Base-by-base conservation (phyloP, 1,140 invertebrate species). In the Cylas formicarius region DNA sequence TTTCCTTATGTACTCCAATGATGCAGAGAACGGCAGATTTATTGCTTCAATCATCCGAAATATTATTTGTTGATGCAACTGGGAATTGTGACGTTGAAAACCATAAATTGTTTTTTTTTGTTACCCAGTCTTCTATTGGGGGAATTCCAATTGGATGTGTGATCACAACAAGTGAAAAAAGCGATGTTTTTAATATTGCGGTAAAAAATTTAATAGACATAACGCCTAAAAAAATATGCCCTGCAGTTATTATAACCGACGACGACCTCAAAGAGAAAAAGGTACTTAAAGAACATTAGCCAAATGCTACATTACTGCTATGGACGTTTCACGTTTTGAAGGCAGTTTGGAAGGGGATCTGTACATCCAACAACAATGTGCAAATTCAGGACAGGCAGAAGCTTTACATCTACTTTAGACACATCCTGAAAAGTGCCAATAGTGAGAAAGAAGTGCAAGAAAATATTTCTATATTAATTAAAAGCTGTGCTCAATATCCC, bases 41-140 rank as follows among this genome's bases (percentile, higher is more conserved):
- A 4, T 20, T 45, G 32, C 22, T 32, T 14, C 44, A 46, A 13
- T 13, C 20, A 10, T 40, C 36, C 14, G 36, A 46, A 40, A 40
- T 46, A 10, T 4, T 45, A 2, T 45, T 45, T 35, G 43, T 45
- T 2, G 43, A 38, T 38, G 28, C 43, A 13, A 40, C 36, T 5
- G 34, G 44, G 4, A 46, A 46, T 19, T 39, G 36, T 17, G 44
- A 46, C 33, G 29, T 40, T 13, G 21, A 46, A 7, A 40, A 46
- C 18, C 44, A 46, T 24, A 40, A 40, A 28, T 7, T 44, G 3
- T 37, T 20, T 37, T 44, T 44, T 11, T 44, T 35, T 26, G 42
- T 28, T 11, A 37, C 42, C 2, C 33, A 44, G 18, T 44, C 42
- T 27, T 11, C 32, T 2, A 20, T 28, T 5, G 42, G 34, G 9